Conservation (phyloP, 1,140 invertebrate species). For the Drosophila leontia region DNA sequence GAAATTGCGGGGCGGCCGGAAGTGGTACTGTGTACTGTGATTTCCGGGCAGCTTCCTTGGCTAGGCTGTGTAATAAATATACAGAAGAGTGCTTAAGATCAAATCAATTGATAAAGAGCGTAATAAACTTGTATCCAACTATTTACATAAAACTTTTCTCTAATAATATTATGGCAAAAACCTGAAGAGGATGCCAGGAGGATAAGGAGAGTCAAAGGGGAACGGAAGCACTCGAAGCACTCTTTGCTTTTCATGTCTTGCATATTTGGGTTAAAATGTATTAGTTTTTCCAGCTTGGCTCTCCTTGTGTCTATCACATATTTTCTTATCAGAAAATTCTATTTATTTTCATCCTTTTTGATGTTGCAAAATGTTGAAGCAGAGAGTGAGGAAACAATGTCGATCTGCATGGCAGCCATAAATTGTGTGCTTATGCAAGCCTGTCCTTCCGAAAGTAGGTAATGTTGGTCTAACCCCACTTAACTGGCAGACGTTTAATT, state of each 20-base stretch:
- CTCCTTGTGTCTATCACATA: conserved; percentile 42
- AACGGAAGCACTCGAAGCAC: conserved; percentile 48
- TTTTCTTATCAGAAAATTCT: conserved; percentile 70
- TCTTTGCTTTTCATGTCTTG: conserved; percentile 54
- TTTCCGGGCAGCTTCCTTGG: conserved; percentile 70
- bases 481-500: conserved; percentile 22
- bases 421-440: conserved; percentile 27
- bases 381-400: conserved; percentile 36
- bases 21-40: conserved; percentile 67
- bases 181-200: conserved; percentile 41
- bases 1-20: conserved; percentile 60
- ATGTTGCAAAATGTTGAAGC: conserved; percentile 59
- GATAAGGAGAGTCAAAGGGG: not conserved
- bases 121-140: conserved; percentile 80
- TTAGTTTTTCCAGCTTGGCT: conserved; percentile 30
- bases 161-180: conserved; percentile 70
- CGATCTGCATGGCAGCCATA: conserved; percentile 35
- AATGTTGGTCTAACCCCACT: conserved; percentile 5
- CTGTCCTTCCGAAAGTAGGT: conserved; percentile 17
- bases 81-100: conserved; percentile 78
- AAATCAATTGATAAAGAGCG: conserved; percentile 82
- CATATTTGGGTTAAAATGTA: conserved; percentile 54
- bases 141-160: conserved; percentile 68
- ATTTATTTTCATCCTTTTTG: conserved; percentile 72
- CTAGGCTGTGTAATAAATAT: conserved; percentile 73